Percentiles rank a stretch among this genome's conserved stretches.
Evolutionary conservation across 2,113 vertebrate species (phyloP).

Genomic region (Sorex araneus): DNA sequence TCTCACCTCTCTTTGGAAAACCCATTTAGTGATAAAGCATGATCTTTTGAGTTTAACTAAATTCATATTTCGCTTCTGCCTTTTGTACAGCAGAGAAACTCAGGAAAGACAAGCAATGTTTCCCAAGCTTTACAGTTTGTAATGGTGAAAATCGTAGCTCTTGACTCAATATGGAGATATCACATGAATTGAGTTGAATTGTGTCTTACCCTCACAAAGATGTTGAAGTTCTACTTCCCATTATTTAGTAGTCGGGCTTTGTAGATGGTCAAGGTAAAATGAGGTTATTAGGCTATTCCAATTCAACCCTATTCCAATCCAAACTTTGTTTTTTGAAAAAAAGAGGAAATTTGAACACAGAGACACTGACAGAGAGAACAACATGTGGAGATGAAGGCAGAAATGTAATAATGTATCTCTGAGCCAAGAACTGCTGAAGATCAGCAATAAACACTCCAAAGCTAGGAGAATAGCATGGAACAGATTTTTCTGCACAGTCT

Average conservation of each 20-base stretch:
- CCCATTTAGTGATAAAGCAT: background rate
- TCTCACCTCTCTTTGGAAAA: background rate
- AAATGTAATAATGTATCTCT: fast-evolving
- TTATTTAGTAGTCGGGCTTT: background rate
- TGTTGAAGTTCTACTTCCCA: background rate
- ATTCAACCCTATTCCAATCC: background rate
- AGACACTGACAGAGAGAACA: background rate
- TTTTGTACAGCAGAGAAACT: background rate
- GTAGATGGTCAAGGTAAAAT: background rate
- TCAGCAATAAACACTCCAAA: background rate
- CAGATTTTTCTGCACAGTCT: background rate
- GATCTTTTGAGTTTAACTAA: background rate
- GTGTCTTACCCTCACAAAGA: background rate
- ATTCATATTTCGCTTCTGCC: background rate
- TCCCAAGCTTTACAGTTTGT: background rate
- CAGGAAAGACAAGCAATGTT: background rate
- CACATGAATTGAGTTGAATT: background rate
- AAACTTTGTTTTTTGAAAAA: background rate
- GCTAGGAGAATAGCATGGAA: background rate
- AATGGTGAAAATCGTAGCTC: background rate
- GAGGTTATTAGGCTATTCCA: background rate
- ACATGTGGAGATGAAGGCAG: background rate
- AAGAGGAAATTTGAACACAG: background rate
- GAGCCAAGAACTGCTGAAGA: background rate
- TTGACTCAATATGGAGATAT: background rate